Conservation (phyloP, 2,797 vertebrate genomes). For the Lagorchestes hirsutus region DNA sequence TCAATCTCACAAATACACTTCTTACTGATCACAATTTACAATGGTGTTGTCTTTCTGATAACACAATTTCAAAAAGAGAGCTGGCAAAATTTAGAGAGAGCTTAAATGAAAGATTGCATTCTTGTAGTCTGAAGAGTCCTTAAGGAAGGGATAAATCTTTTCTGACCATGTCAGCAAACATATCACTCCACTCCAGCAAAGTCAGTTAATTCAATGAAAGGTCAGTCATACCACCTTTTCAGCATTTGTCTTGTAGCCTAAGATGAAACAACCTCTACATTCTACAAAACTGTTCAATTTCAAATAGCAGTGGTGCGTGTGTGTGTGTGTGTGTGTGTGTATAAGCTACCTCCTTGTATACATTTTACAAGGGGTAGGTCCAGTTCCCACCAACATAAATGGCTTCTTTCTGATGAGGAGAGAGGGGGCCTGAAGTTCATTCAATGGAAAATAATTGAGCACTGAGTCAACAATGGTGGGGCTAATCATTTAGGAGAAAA, state of each 20-base stretch:
- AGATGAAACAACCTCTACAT: slow-evolving; percentile 35
- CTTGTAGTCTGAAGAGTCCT: neutral
- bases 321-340: neutral
- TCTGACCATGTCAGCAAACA: neutral
- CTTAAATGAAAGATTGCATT: neutral
- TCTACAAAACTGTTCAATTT: slow-evolving; percentile 32
- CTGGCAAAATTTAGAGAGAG: neutral
- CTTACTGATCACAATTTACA: neutral
- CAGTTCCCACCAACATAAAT: slow-evolving; percentile 26
- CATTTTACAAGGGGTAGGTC: neutral
- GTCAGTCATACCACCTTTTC: neutral
- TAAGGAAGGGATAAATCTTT: slow-evolving; percentile 17
- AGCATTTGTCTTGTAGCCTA: neutral
- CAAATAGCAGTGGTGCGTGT: neutral
- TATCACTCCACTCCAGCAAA: slow-evolving; percentile 1
- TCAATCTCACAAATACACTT: neutral
- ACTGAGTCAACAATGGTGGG: slow-evolving; percentile 61
- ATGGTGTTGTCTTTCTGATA: neutral
- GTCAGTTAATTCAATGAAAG: neutral
- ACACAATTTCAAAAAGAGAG: neutral
- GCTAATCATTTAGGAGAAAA: slow-evolving; percentile 57
- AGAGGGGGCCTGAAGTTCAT: slow-evolving; percentile 57
- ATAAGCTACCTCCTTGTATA: slow-evolving; percentile 59
- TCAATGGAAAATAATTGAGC: slow-evolving; percentile 65
- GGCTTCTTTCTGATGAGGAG: slow-evolving; percentile 20